A percentile compares a stretch with the other conserved stretches of the same genome.
Evolutionary conservation across 2,888 invertebrate species (phyloP).

Genomic region (Andrena hattorfiana): DNA sequence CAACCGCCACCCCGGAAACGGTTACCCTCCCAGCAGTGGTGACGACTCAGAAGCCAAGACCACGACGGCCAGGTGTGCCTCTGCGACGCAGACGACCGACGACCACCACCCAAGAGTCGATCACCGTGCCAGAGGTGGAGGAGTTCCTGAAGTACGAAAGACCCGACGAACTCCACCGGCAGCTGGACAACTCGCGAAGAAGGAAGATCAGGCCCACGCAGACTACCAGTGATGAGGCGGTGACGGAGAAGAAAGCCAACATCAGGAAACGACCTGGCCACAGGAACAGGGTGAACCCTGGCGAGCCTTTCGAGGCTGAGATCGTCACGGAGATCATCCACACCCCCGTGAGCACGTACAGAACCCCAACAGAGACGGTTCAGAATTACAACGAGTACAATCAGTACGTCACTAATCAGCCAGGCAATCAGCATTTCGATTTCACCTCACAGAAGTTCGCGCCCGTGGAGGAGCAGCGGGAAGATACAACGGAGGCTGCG

Average conservation of each 20-base stretch:
- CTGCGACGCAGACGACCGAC: slow-evolving; percentile 75
- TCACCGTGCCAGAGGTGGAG: slow-evolving; percentile 45
- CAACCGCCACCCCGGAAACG: slow-evolving; percentile 71
- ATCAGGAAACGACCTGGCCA: slow-evolving; percentile 74
- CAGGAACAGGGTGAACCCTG: slow-evolving; percentile 67
- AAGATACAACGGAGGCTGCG: slow-evolving; percentile 35
- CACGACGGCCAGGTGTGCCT: slow-evolving; percentile 72
- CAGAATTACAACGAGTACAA: slow-evolving; percentile 55
- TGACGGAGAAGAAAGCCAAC: slow-evolving; percentile 64
- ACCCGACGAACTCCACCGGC: slow-evolving; percentile 60
- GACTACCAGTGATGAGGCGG: slow-evolving; percentile 59
- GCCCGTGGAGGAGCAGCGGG: slow-evolving; percentile 14
- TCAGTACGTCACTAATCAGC: slow-evolving; percentile 47
- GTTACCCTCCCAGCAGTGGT: slow-evolving; percentile 49
- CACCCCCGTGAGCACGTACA: slow-evolving; percentile 46
- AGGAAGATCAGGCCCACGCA: slow-evolving; percentile 72
- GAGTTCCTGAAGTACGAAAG: slow-evolving; percentile 73
- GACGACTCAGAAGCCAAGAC: slow-evolving; percentile 69
- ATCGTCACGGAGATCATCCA: slow-evolving; percentile 70
- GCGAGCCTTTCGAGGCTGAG: slow-evolving; percentile 71
- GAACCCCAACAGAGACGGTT: slow-evolving; percentile 45
- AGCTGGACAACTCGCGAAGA: slow-evolving; percentile 60
- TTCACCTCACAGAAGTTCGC: slow-evolving; percentile 44
- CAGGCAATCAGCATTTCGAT: slow-evolving; percentile 57
- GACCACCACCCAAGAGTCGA: slow-evolving; percentile 71